Evolutionary conservation across 2,888 invertebrate species (phyloP).

Genomic region (Trissolcus japonicus): DNA sequence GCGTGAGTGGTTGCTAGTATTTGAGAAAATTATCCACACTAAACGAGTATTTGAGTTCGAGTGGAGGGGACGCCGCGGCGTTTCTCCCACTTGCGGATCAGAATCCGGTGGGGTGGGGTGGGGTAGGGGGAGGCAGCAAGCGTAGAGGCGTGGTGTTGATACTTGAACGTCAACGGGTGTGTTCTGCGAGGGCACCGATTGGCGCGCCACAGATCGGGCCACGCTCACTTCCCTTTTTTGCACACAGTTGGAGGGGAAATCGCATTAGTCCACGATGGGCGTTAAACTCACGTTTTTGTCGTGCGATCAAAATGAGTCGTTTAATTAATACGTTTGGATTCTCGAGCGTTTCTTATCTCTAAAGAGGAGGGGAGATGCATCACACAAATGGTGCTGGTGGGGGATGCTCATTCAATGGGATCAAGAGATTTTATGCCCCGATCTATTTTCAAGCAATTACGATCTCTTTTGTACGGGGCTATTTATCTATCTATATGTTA

Average conservation of each 20-base stretch:
- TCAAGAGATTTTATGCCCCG: slow-evolving; percentile 53
- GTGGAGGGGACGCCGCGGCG: slow-evolving; percentile 61
- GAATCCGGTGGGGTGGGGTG: slow-evolving; percentile 33
- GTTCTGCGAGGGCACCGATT: slow-evolving; percentile 59
- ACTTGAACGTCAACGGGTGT: slow-evolving; percentile 61
- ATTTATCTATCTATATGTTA: slow-evolving; percentile 21
- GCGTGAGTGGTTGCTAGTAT: slow-evolving; percentile 75
- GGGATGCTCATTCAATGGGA: slow-evolving; percentile 38
- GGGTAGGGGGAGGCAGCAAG: slow-evolving; percentile 22
- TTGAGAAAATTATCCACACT: slow-evolving; percentile 75
- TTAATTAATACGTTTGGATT: slow-evolving; percentile 76
- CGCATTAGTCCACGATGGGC: slow-evolving; percentile 71
- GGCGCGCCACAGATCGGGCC: slow-evolving; percentile 53
- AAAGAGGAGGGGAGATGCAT: slow-evolving; percentile 54
- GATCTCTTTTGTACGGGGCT: slow-evolving; percentile 38
- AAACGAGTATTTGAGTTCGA: slow-evolving; percentile 66
- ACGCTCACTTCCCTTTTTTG: slow-evolving; percentile 52
- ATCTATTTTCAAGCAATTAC: slow-evolving; percentile 52
- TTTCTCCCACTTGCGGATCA: slow-evolving; percentile 35
- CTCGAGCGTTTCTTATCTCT: slow-evolving; percentile 63
- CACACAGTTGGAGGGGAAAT: slow-evolving; percentile 56
- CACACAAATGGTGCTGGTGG: slow-evolving; percentile 42
- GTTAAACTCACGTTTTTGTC: slow-evolving; percentile 73
- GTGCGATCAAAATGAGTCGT: slow-evolving; percentile 75
- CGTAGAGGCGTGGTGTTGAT: slow-evolving; percentile 52